Base-by-base conservation (phyloP, 2,113 vertebrate species). In the Dasypus novemcinctus region DNA sequence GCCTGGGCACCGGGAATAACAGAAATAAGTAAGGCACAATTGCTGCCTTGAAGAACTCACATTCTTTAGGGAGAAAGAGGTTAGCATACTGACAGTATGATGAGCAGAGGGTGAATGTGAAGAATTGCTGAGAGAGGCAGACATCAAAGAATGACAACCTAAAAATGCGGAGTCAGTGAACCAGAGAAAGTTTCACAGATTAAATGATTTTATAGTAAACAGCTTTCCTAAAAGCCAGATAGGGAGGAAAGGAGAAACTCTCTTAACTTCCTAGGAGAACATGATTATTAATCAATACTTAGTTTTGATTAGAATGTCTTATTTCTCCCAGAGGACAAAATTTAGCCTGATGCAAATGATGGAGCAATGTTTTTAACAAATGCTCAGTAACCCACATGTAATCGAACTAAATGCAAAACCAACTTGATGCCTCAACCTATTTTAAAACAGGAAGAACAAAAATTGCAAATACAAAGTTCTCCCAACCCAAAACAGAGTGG, bases 381-480 rank as follows among this genome's bases (percentile, higher is more conserved):
- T 49, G 12, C 25, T 88, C 79, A 66, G 78, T 36, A 96, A 94
- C 92, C 38, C 63, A 86, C 31, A 18, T 59, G 61, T 74, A 95
- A 80, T 36, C 21, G 78, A 96, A 79, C 33, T 94, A 59, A 83
- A 68, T 38, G 49, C 89, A 89, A 96, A 95, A 79, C 14, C 66
- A 86, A 69, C 82, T 81, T 81, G 49, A 93, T 80, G 33, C 33
- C 71, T 93, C 79, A 93, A 91, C 12, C 54, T 90, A 41, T 93
- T 94, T 80, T 89, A 83, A 97, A 94, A 95, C 59, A 80, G 64
- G 76, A 86, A 84, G 33, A 21, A 82, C 57, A 85, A 92, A 93
- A 78, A 82, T 0, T 87, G 49, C 81, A 92, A 87, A 96, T 57
- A 66, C 41, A 61, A 84, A 71, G 29, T 52, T 80, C 87, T 83